phyloP scores from a whole-genome alignment of 2,797 vertebrate species.

The Muscicapa comitata region DNA sequence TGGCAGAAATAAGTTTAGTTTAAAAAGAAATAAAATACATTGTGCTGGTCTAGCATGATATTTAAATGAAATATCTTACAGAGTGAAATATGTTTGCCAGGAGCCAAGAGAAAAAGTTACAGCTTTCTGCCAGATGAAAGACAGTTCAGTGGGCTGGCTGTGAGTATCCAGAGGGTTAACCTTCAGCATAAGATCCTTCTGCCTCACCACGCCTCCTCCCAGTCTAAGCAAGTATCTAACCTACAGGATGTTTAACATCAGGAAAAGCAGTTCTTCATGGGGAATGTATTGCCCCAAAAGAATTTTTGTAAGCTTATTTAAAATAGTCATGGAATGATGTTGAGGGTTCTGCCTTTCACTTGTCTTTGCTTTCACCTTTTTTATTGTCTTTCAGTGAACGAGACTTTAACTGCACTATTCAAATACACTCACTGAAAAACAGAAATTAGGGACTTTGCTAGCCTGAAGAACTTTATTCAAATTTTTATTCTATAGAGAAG shows the following conservation, averaged over 20 bases:
- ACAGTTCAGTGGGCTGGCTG: background rate
- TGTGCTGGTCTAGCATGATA: background rate
- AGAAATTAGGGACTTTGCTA: background rate
- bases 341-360: background rate
- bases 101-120: background rate
- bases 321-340: background rate
- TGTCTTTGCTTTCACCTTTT: background rate
- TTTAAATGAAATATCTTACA: background rate
- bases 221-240: background rate
- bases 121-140: constrained; percentile 25
- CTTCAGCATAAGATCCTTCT: background rate
- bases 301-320: background rate
- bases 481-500: background rate
- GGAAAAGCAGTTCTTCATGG: background rate
- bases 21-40: background rate
- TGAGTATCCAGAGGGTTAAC: background rate
- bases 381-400: background rate
- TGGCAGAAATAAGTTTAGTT: background rate
- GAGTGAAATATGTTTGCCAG: background rate
- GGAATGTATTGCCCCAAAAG: background rate
- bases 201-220: background rate
- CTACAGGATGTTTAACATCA: background rate
- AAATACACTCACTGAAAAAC: background rate
- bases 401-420: background rate
- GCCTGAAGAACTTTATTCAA: background rate